These are phyloP conservation scores for Drosophila nikananu DNA, from an alignment of 1,140 invertebrate genomes.

Conservation along the genomic window DNA sequence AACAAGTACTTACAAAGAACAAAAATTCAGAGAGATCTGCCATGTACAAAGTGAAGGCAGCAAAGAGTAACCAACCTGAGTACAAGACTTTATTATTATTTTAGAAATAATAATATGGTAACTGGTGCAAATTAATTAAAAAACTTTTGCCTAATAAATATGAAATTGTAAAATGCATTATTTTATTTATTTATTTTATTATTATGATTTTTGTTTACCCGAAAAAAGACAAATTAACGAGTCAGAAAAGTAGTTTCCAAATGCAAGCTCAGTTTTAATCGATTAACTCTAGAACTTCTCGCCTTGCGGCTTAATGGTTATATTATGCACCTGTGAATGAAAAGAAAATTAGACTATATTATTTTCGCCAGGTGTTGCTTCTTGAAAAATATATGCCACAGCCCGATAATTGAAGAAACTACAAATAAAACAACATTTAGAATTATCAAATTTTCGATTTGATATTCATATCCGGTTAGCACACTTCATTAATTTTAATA, in stretches of 20 bases:
- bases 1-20: slow-evolving; percentile 7
- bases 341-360: neutral
- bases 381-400: neutral
- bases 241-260: neutral
- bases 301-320: slow-evolving; percentile 81
- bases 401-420: neutral
- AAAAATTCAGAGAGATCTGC: neutral
- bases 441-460: no score
- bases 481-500: neutral
- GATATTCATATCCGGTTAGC: neutral
- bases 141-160: neutral
- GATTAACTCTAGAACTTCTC: slow-evolving; percentile 69
- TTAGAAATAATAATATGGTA: neutral
- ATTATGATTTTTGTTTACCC: no score
- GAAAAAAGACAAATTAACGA: no score
- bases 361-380: neutral
- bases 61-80: no score
- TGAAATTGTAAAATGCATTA: no score
- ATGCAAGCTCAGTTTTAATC: neutral
- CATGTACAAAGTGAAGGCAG: no score
- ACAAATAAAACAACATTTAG: neutral
- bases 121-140: neutral
- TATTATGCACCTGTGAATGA: slow-evolving; percentile 69
- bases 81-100: neutral
- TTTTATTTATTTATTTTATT: no score